Evolutionary conservation across 2,113 vertebrate species (phyloP).

Genomic region (Glareola pratincola): DNA sequence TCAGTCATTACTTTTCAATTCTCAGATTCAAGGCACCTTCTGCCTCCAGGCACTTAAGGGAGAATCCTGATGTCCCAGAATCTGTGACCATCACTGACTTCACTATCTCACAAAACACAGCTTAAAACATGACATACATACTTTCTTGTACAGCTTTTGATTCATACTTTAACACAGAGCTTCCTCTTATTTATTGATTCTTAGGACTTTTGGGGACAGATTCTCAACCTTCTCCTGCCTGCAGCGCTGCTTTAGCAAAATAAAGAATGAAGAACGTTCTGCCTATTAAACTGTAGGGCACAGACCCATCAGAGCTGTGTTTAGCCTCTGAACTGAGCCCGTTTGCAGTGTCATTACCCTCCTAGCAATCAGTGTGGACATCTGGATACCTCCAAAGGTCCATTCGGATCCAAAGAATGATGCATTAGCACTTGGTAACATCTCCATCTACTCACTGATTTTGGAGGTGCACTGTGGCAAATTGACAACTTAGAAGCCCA

Average conservation of each 20-base stretch:
- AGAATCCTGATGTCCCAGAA: background rate
- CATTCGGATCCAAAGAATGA: background rate
- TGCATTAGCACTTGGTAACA: background rate
- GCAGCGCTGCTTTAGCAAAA: background rate
- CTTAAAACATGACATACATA: background rate
- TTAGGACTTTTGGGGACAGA: background rate
- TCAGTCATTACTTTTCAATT: conserved; percentile 31
- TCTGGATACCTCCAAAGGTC: background rate
- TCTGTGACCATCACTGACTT: background rate
- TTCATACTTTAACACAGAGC: conserved; percentile 1
- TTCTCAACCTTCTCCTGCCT: background rate
- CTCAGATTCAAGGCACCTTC: background rate
- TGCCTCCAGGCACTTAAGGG: conserved; percentile 4
- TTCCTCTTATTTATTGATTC: conserved; percentile 1
- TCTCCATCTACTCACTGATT: background rate
- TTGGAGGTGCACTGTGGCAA: background rate
- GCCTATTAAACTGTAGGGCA: background rate
- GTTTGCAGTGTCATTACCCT: background rate
- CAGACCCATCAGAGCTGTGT: background rate
- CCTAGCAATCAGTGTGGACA: background rate
- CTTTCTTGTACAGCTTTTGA: background rate
- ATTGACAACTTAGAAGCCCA: background rate
- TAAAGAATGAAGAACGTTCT: background rate
- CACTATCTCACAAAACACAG: background rate
- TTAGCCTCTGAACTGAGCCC: background rate